A percentile compares a stretch with the other conserved stretches of the same genome.
Conservation (phyloP, 2,797 vertebrate genomes). For the Rhabdophis nuchalis region DNA sequence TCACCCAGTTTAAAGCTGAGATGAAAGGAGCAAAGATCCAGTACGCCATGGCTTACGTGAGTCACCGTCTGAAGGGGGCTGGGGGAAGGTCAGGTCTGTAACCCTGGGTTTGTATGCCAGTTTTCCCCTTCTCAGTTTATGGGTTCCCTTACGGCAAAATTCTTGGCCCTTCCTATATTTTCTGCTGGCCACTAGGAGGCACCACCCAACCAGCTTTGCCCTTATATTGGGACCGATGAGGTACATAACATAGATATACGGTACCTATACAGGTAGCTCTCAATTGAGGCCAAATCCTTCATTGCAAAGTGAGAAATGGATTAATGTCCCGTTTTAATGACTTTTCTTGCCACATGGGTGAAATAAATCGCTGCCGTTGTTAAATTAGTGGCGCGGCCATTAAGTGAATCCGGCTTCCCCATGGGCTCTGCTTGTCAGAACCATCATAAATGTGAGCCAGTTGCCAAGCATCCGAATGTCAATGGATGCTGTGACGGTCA, state of each 20-base stretch:
- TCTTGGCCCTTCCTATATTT: not conserved
- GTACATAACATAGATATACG: not conserved
- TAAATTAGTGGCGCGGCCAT: too few relatives aligned
- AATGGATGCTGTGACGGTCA: not conserved
- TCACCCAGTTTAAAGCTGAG: constrained; percentile 92
- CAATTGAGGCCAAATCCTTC: too few relatives aligned
- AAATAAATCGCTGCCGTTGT: too few relatives aligned
- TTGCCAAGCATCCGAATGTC: not conserved
- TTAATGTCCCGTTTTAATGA: not conserved
- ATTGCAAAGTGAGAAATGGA: not conserved
- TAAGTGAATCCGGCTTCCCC: too few relatives aligned
- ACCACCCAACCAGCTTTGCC: not conserved
- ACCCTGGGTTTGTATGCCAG: not conserved
- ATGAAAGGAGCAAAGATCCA: constrained; percentile 88
- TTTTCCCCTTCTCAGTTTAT: not conserved
- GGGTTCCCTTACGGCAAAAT: not conserved
- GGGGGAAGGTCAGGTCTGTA: constrained; percentile 8
- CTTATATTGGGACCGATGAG: not conserved
- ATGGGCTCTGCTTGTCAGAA: too few relatives aligned
- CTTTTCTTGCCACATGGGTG: not conserved
- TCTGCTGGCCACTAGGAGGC: not conserved
- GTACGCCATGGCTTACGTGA: constrained; percentile 88
- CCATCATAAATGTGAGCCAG: not conserved
- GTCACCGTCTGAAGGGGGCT: constrained; percentile 62
- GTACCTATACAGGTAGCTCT: not conserved